Base-by-base conservation (phyloP, 2,113 vertebrate genomes). In the Mesembrinibis cayennensis region DNA sequence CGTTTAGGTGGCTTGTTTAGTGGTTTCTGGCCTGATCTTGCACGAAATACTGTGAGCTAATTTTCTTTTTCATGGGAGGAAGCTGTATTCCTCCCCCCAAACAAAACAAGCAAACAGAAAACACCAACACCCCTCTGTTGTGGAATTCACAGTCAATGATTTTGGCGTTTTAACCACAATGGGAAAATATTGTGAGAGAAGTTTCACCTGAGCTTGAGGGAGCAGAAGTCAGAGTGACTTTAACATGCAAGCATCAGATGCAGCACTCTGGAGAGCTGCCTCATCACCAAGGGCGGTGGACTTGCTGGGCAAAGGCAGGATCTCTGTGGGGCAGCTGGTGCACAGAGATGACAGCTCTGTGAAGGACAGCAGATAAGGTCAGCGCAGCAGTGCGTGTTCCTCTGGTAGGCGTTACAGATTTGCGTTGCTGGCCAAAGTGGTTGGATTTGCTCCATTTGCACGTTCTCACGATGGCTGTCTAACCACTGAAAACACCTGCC, bases 381-480 rank as follows among this genome's bases (percentile, higher is more conserved):
- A 49, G 32, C 10, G 34, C 1, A 1, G 29, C 36, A 3, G 8
- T 27, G 5, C 0, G 0, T 14, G 13, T 73, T 61, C 6, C 0
- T 3, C 36, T 26, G 52, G 4, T 10, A 10, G 11, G 8, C 22
- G 7, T 17, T n/a, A 18, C 7, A 21, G 38, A 13, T 52, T 20
- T 17, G 36, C 11, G 3, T n/a, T 42, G 6, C 50, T 26, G 40
- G 20, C 27, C 12, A 0, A 5, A 53, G 27, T 3, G 6, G 3
- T 6, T n/a, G 1, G 29, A 16, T 38, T 40, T 40, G 25, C 26
- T 38, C 25, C 3, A 0, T 53, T 32, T 23, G 5, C 34, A 9
- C 12, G 38, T n/a, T 7, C 47, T 73, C 3, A 0, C 18, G 5
- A 23, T 8, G 14, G 34, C 44, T 81, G 5, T 21, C 32, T 32